These are phyloP conservation scores for Phenacoccus solenopsis DNA, from an alignment of 1,140 invertebrate species.

Conservation along the genomic window DNA sequence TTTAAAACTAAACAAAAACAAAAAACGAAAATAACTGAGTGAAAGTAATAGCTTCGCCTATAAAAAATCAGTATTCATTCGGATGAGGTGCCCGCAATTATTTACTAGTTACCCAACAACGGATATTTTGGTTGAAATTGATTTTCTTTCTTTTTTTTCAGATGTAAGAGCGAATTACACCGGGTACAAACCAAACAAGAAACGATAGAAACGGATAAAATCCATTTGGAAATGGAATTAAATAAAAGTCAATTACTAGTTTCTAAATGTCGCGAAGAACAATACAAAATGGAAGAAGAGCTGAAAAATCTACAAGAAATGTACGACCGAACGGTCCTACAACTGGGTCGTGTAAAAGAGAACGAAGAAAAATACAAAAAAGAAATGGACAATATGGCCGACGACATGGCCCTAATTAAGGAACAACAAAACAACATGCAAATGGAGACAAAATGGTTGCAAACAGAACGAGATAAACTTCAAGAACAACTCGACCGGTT, in stretches of 20 bases:
- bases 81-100: too few relatives aligned
- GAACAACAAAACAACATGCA: conserved; percentile 76
- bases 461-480: conserved; percentile 74
- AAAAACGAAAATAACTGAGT: too few relatives aligned
- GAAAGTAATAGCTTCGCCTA: too few relatives aligned
- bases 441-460: conserved; percentile 63
- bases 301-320: conserved; percentile 67
- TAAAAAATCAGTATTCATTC: too few relatives aligned
- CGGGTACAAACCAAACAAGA: conserved; percentile 77
- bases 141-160: conserved; percentile 35
- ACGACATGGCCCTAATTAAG: conserved; percentile 72
- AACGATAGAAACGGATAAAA: conserved; percentile 69
- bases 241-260: conserved; percentile 68
- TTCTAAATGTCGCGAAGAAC: conserved; percentile 69
- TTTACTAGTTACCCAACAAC: too few relatives aligned
- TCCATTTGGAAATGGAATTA: conserved; percentile 67
- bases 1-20: background rate
- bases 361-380: conserved; percentile 82
- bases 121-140: background rate
- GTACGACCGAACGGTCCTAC: conserved; percentile 69
- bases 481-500: conserved; percentile 70
- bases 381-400: conserved; percentile 61
- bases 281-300: conserved; percentile 74
- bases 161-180: conserved; percentile 75
- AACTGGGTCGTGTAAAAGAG: conserved; percentile 72